phyloP scores from a whole-genome alignment of 23 tunicate genomes.

The Corella eumyota region DNA sequence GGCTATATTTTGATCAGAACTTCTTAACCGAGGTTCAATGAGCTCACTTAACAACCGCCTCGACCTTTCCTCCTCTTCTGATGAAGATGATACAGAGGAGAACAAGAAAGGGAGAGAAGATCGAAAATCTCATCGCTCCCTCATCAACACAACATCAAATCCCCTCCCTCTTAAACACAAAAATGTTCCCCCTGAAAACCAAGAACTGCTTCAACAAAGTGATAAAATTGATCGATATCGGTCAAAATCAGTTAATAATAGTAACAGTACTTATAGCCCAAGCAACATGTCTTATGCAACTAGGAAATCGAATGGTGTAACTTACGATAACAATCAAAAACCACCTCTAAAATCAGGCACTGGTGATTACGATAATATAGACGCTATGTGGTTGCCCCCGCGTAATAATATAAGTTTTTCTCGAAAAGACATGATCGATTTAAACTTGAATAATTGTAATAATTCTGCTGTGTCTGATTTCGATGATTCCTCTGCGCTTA shows the following conservation, averaged over 20 bases:
- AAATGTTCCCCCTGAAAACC: background rate
- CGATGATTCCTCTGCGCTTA: too few relatives aligned
- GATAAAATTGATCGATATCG: background rate
- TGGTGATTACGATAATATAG: conserved; percentile 20
- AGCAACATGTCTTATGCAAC: background rate
- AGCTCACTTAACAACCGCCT: conserved; percentile 27
- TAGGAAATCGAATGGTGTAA: conserved; percentile 1
- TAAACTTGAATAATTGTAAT: conserved; percentile 3
- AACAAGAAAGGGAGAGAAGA: background rate
- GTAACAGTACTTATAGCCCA: background rate
- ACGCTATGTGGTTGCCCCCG: conserved; percentile 16
- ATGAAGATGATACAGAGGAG: background rate
- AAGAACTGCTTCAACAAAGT: background rate
- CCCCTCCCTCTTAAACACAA: background rate
- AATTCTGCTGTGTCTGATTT: too few relatives aligned
- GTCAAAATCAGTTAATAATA: conserved; percentile 7
- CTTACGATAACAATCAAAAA: background rate
- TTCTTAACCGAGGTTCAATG: conserved; percentile 21
- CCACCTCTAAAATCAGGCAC: background rate
- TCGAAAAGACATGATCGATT: too few relatives aligned
- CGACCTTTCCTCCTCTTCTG: conserved; percentile 20
- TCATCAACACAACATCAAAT: background rate
- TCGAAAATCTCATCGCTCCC: background rate
- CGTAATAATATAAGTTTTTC: background rate
- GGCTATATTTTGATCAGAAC: too few relatives aligned